Percentiles rank a stretch among this genome's conserved stretches.
Conservation (phyloP, 2,113 vertebrate genomes). For the Empidonax alnorum region DNA sequence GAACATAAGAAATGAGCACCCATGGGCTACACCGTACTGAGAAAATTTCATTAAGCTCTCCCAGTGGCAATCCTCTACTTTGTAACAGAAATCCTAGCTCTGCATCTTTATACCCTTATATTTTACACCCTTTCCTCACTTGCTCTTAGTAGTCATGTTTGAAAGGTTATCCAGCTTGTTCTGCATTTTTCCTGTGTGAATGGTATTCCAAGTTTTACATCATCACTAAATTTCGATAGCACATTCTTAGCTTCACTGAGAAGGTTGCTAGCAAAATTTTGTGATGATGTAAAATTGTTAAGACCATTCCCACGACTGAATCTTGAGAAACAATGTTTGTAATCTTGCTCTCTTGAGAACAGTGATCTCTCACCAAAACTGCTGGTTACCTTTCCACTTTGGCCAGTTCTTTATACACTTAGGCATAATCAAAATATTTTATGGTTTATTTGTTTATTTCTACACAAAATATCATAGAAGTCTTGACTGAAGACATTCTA, state of each 20-base stretch:
- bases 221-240: not conserved
- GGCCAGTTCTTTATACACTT: fast-evolving
- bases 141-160: not conserved
- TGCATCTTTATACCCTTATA: not conserved
- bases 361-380: not conserved
- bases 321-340: not conserved
- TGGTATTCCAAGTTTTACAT: fast-evolving
- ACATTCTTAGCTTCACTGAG: not conserved
- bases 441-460: not conserved
- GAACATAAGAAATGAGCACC: not conserved
- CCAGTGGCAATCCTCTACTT: not conserved
- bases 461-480: not conserved
- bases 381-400: not conserved
- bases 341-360: not conserved
- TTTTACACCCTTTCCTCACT: not conserved
- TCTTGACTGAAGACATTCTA: not conserved
- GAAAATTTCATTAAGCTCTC: not conserved
- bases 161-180: not conserved
- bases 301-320: not conserved
- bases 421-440: not conserved
- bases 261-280: not conserved
- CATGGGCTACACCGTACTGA: not conserved
- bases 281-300: too few species aligned
- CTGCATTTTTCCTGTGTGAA: not conserved
- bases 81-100: not conserved